These are phyloP conservation scores for Drosophila erecta DNA, from an alignment of 1,140 invertebrate species.

Conservation along the genomic window DNA sequence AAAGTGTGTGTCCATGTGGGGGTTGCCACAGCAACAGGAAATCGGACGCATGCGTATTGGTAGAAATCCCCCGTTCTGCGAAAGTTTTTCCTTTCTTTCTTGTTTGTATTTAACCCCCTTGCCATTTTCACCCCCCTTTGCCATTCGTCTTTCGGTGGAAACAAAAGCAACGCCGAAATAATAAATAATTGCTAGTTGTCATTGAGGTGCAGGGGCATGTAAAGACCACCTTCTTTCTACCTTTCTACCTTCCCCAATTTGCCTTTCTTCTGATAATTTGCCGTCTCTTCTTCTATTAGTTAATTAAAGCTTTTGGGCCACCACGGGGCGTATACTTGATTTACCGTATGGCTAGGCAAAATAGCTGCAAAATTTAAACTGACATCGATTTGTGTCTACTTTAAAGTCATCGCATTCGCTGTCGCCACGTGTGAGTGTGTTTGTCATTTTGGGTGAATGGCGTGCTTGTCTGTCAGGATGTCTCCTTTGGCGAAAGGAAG, in stretches of 20 bases:
- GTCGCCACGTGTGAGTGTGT: slow-evolving; percentile 14
- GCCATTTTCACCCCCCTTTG: slow-evolving; percentile 4
- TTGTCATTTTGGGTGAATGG: slow-evolving; percentile 66
- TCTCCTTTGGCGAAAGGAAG: not conserved
- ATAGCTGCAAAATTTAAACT: slow-evolving; percentile 43
- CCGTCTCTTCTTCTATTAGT: slow-evolving; percentile 44
- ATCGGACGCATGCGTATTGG: slow-evolving; percentile 77
- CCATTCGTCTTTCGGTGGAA: slow-evolving; percentile 40
- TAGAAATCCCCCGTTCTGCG: slow-evolving; percentile 4
- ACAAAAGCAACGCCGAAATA: slow-evolving; percentile 81
- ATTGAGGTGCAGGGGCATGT: slow-evolving; percentile 66
- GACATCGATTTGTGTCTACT: slow-evolving; percentile 61
- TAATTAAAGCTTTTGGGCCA: slow-evolving; percentile 65
- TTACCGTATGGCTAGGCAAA: slow-evolving; percentile 6
- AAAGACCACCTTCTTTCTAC: not conserved
- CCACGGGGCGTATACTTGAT: slow-evolving; percentile 66
- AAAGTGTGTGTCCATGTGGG: slow-evolving; percentile 56
- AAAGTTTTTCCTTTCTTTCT: slow-evolving; percentile 47
- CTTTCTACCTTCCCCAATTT: not conserved
- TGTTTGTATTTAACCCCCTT: slow-evolving; percentile 37
- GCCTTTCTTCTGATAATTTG: slow-evolving; percentile 39
- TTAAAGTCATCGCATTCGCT: slow-evolving; percentile 44
- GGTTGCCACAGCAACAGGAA: slow-evolving; percentile 82
- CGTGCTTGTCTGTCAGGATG: slow-evolving; percentile 66
- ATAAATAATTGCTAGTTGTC: slow-evolving; percentile 81